Conservation (phyloP, 2,797 vertebrate genomes). For the Trachops cirrhosus region DNA sequence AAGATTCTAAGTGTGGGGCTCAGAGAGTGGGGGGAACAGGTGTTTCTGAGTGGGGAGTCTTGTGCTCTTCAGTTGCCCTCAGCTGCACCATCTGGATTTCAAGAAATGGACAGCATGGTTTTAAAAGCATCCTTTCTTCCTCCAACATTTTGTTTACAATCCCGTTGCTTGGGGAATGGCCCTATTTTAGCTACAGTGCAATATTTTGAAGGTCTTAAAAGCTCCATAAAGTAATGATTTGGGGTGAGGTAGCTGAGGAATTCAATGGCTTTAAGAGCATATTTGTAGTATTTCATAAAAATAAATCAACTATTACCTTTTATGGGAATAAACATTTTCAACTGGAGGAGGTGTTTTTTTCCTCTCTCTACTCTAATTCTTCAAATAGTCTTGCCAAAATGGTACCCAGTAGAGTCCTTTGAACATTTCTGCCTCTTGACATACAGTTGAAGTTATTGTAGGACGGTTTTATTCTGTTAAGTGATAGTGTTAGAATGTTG, state of each 20-base stretch:
- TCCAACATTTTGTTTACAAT: conserved; percentile 8
- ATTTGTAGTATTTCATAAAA: conserved; percentile 66
- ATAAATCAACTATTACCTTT: conserved; percentile 62
- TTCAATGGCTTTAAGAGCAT: conserved; percentile 49
- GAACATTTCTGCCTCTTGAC: conserved; percentile 44
- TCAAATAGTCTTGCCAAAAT: conserved; percentile 57
- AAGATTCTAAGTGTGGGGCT: background rate
- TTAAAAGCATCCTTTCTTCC: background rate
- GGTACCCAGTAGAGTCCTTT: conserved; percentile 46
- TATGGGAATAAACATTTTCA: conserved; percentile 57
- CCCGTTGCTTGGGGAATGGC: conserved; percentile 42
- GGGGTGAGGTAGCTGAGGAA: conserved; percentile 49
- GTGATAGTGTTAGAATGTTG: conserved; percentile 59
- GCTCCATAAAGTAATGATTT: conserved; percentile 62
- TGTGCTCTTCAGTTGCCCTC: background rate
- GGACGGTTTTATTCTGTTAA: conserved; percentile 60
- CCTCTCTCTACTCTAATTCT: conserved; percentile 41
- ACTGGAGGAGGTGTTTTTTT: background rate
- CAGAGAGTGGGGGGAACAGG: background rate
- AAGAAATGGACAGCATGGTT: background rate
- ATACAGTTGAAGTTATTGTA: conserved; percentile 7
- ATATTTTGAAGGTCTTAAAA: conserved; percentile 63
- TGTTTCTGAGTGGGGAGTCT: background rate
- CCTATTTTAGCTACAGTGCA: conserved; percentile 44
- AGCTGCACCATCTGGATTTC: background rate